Conservation (phyloP, 1,140 invertebrate genomes). For the Heterodera carotae region DNA sequence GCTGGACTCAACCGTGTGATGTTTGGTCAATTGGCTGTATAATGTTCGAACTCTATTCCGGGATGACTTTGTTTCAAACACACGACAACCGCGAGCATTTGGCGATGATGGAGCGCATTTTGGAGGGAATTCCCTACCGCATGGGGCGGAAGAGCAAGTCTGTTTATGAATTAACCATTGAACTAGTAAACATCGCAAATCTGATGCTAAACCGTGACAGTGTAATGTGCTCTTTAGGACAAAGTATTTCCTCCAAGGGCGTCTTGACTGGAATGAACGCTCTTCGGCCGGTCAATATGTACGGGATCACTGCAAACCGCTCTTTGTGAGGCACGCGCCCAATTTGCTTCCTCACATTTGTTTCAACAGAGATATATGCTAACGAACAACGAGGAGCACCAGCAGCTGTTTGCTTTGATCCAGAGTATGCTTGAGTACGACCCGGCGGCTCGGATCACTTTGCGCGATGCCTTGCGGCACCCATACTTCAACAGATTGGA, state of each 20-base stretch:
- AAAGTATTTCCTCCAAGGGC: slow-evolving; percentile 77
- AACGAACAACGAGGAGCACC: slow-evolving; percentile 83
- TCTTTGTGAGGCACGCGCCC: slow-evolving; percentile 80
- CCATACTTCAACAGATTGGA: slow-evolving; percentile 84
- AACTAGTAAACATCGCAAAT: too few species aligned
- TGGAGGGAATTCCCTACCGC: slow-evolving; percentile 89
- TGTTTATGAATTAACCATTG: slow-evolving; percentile 54
- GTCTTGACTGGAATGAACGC: slow-evolving; percentile 90
- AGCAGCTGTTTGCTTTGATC: slow-evolving; percentile 89
- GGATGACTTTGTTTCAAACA: slow-evolving; percentile 95
- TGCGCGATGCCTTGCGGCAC: slow-evolving; percentile 85
- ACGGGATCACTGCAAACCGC: slow-evolving; percentile 93
- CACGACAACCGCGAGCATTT: slow-evolving; percentile 99
- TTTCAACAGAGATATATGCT: slow-evolving; percentile 81
- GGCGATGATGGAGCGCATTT: slow-evolving; percentile 98
- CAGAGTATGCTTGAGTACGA: slow-evolving; percentile 95
- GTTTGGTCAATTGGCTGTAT: slow-evolving; percentile 99
- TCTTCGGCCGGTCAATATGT: slow-evolving; percentile 92
- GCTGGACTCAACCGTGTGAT: slow-evolving; percentile 99
- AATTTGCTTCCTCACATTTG: slow-evolving; percentile 54
- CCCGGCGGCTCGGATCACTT: slow-evolving; percentile 81
- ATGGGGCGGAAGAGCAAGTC: slow-evolving; percentile 88
- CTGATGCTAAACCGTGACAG: too few species aligned
- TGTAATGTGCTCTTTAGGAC: slow-evolving; percentile 73
- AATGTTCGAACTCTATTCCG: slow-evolving; percentile 92